Conservation (phyloP, 2,888 invertebrate species). For the Agrilus cyanescens region DNA sequence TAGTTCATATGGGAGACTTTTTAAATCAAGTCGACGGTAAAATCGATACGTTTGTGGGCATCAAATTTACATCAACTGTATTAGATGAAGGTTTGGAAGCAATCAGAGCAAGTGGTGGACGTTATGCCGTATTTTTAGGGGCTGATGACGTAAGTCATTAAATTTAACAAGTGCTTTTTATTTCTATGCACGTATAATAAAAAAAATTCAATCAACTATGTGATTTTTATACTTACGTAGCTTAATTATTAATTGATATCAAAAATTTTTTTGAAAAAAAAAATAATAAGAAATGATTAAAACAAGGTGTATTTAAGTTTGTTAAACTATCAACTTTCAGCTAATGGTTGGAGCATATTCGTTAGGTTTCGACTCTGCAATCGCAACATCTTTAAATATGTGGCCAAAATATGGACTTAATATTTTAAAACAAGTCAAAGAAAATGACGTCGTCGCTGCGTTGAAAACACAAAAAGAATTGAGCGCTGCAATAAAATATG, state of each 20-base stretch:
- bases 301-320: background rate
- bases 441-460: slow-evolving; percentile 37
- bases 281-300: background rate
- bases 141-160: slow-evolving; percentile 52
- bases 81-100: slow-evolving; percentile 56
- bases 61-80: slow-evolving; percentile 71
- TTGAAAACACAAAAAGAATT: slow-evolving; percentile 40
- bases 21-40: slow-evolving; percentile 46
- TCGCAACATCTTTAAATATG: slow-evolving; percentile 58
- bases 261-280: background rate
- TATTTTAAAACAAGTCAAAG: slow-evolving; percentile 42
- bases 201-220: slow-evolving; percentile 2
- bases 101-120: slow-evolving; percentile 38
- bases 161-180: slow-evolving; percentile 1
- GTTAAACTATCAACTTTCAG: slow-evolving; percentile 29
- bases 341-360: slow-evolving; percentile 53
- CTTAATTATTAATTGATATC: too few species aligned
- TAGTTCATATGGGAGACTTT: slow-evolving; percentile 64
- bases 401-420: slow-evolving; percentile 46
- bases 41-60: slow-evolving; percentile 65
- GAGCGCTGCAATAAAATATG: slow-evolving; percentile 15
- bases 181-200: background rate
- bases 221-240: slow-evolving; percentile 1
- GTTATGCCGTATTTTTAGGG: slow-evolving; percentile 51
- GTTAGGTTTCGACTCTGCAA: slow-evolving; percentile 59